These are phyloP conservation scores for Toxotes jaculatrix DNA, from an alignment of 2,113 vertebrate genomes.

Conservation along the genomic window DNA sequence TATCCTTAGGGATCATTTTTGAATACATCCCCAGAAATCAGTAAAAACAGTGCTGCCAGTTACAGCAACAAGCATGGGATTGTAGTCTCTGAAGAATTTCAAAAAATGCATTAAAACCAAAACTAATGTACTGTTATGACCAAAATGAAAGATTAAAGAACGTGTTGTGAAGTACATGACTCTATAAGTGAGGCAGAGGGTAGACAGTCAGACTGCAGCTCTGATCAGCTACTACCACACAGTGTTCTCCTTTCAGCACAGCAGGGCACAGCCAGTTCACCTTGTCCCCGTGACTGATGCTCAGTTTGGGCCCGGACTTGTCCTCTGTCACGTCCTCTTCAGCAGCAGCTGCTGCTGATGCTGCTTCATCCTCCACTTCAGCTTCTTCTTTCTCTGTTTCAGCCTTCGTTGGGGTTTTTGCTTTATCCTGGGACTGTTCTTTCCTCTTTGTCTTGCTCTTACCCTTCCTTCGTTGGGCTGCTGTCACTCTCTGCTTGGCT, in stretches of 20 bases:
- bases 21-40: not conserved
- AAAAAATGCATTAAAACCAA: not conserved
- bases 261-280: conserved; percentile 93
- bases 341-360: conserved; percentile 14
- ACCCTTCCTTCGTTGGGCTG: conserved; percentile 80
- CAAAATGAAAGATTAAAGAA: not conserved
- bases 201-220: conserved; percentile 88
- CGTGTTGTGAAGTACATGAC: not conserved
- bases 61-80: not conserved
- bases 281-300: conserved; percentile 91
- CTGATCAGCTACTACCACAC: conserved; percentile 93
- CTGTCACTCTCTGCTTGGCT: conserved; percentile 69
- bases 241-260: conserved; percentile 87
- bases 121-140: not conserved
- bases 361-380: conserved; percentile 42
- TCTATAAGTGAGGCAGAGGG: conserved; percentile 76
- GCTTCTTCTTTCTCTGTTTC: conserved; percentile 35
- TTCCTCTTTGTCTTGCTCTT: conserved; percentile 79
- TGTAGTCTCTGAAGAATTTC: no score
- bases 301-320: conserved; percentile 83
- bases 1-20: not conserved
- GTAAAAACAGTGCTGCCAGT: not conserved
- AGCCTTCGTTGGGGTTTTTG: not conserved
- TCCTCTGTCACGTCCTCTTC: conserved; percentile 33
- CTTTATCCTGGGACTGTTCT: conserved; percentile 43